These are phyloP conservation scores for Teleopsis dalmanni DNA, from an alignment of 1,140 invertebrate species.

Conservation along the genomic window DNA sequence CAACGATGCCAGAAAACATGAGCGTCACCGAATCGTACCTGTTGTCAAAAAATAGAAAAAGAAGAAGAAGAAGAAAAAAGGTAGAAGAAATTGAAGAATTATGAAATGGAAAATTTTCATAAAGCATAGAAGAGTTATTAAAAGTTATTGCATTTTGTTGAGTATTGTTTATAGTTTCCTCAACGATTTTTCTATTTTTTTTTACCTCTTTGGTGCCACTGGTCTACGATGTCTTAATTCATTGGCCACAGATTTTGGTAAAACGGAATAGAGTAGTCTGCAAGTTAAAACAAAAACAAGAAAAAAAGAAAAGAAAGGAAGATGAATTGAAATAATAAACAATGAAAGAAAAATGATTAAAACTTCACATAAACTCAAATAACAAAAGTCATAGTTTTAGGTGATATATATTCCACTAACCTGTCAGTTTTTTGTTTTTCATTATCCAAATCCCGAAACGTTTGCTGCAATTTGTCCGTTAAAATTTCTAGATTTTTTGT, in stretches of 20 bases:
- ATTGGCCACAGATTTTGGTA: constrained; percentile 87
- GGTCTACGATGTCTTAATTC: constrained; percentile 84
- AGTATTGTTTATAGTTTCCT: background rate
- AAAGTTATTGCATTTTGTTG: background rate
- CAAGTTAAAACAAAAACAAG: background rate
- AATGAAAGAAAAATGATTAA: background rate
- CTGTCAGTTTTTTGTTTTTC: constrained; percentile 97
- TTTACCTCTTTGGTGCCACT: constrained; percentile 64
- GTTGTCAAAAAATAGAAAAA: constrained; percentile 13
- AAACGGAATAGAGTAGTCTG: constrained; percentile 86
- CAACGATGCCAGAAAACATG: constrained; percentile 89
- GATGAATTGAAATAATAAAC: background rate
- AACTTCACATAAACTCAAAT: too few species aligned
- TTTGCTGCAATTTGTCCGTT: constrained; percentile 93
- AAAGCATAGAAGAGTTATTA: background rate
- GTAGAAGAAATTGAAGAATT: background rate
- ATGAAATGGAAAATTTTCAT: background rate
- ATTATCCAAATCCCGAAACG: constrained; percentile 86
- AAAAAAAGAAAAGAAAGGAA: constrained; percentile 4
- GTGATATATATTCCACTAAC: constrained; percentile 46
- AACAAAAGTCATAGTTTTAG: too few species aligned
- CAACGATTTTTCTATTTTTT: background rate
- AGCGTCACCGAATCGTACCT: constrained; percentile 84
- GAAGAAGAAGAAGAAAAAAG: background rate
- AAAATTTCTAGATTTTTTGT: constrained; percentile 92